These are phyloP conservation scores for Thaumetopoea pityocampa DNA, from an alignment of 1,140 invertebrate species.

Conservation along the genomic window DNA sequence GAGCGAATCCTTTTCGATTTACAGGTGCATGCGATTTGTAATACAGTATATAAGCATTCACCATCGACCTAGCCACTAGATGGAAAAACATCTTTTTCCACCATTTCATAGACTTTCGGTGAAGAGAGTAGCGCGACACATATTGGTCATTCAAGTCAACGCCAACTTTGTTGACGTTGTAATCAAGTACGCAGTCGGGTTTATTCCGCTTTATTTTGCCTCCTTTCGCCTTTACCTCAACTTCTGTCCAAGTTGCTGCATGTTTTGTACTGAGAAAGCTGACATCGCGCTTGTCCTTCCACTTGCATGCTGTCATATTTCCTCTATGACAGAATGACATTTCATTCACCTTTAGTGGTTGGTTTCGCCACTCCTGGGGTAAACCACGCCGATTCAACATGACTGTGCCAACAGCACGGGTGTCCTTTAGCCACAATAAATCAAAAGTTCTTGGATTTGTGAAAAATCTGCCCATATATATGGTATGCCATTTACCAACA, in stretches of 20 bases:
- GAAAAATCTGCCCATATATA: constrained; percentile 16
- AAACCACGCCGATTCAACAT: constrained; percentile 22
- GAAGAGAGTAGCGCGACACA: background rate
- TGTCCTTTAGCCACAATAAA: constrained; percentile 1
- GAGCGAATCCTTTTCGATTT: no score
- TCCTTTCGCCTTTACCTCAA: constrained; percentile 20
- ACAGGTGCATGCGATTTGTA: background rate
- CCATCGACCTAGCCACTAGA: background rate
- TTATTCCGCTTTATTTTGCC: constrained; percentile 13
- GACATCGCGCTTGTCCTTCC: constrained; percentile 35
- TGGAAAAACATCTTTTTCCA: constrained; percentile 20
- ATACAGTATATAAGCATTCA: background rate
- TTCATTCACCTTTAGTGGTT: constrained; percentile 8
- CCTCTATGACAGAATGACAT: constrained; percentile 22
- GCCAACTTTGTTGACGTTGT: constrained; percentile 20
- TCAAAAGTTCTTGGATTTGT: constrained; percentile 22
- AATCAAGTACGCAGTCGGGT: constrained; percentile 22
- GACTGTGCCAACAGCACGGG: constrained; percentile 34
- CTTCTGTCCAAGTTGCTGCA: constrained; percentile 19
- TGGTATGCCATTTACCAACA: constrained; percentile 27
- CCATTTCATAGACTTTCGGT: constrained; percentile 15
- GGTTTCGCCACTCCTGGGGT: constrained; percentile 19
- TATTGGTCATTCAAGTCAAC: constrained; percentile 18
- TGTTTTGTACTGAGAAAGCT: constrained; percentile 26
- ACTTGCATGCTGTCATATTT: constrained; percentile 24